Evolutionary conservation across 2,888 invertebrate species (phyloP).

Genomic region (Steromphala cineraria): DNA sequence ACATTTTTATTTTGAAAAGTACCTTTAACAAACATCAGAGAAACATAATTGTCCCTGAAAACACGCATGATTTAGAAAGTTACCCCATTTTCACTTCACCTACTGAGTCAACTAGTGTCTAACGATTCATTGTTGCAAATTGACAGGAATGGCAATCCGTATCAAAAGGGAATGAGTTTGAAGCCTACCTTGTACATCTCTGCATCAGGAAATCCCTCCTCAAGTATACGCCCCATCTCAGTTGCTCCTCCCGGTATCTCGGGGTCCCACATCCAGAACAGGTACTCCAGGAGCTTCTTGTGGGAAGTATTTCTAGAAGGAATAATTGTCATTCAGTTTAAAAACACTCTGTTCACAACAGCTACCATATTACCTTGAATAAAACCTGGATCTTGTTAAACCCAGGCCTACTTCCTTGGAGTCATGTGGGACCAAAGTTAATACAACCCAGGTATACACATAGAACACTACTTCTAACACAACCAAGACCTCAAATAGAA

Average conservation of each 20-base stretch:
- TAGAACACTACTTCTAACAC: too few species aligned
- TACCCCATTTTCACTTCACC: too few species aligned
- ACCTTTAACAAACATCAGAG: neutral
- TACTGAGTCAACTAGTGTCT: too few species aligned
- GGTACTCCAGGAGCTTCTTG: conserved; percentile 72
- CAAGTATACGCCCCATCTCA: conserved; percentile 67
- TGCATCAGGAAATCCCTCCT: conserved; percentile 72
- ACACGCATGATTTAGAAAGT: neutral
- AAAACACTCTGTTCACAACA: neutral
- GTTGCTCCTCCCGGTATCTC: conserved; percentile 64
- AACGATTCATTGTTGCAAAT: too few species aligned
- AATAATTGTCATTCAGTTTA: neutral
- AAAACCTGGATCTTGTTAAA: too few species aligned
- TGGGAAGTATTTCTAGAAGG: conserved; percentile 56
- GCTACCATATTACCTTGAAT: too few species aligned
- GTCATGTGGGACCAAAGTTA: too few species aligned
- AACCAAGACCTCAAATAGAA: too few species aligned
- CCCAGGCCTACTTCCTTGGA: too few species aligned
- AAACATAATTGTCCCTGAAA: neutral
- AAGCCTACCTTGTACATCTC: conserved; percentile 63
- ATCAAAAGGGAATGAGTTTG: too few species aligned
- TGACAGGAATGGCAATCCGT: too few species aligned
- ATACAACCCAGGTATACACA: too few species aligned
- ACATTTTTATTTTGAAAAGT: neutral
- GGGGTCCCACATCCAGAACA: conserved; percentile 75